Conservation (phyloP, 2,797 vertebrate genomes). For the Todus mexicanus region DNA sequence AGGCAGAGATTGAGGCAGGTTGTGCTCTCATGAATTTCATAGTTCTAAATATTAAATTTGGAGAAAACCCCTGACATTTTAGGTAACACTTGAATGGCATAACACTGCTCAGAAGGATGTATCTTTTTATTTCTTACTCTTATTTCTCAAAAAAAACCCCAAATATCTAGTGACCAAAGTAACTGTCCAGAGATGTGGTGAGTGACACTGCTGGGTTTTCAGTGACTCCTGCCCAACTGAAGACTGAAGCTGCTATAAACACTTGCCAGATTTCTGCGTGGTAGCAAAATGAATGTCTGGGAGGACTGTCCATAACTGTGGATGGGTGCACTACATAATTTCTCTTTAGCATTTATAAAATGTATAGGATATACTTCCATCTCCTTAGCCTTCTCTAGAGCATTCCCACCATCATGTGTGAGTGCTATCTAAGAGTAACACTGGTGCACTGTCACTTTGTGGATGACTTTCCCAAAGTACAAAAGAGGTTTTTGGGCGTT, state of each 20-base stretch:
- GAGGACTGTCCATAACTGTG: accelerated
- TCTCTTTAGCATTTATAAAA: background rate
- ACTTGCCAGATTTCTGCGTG: background rate
- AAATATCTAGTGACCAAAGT: background rate
- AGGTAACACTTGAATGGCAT: background rate
- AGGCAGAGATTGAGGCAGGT: background rate
- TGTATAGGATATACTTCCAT: background rate
- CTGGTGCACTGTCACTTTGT: background rate
- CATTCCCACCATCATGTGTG: accelerated
- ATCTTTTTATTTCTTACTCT: background rate
- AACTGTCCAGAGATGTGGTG: background rate
- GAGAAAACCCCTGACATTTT: background rate
- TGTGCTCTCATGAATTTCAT: background rate
- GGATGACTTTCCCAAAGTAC: background rate
- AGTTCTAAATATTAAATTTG: background rate
- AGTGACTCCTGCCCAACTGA: background rate
- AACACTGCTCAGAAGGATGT: background rate
- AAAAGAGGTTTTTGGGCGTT: background rate
- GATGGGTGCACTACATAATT: background rate
- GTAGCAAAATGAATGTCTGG: background rate
- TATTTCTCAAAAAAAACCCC: background rate
- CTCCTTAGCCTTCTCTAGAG: background rate
- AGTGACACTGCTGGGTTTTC: background rate
- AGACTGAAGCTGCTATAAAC: background rate
- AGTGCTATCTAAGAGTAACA: background rate